Evolutionary conservation across 1,140 invertebrate genomes (phyloP).

Genomic region (Lamellibrachia luymesi): DNA sequence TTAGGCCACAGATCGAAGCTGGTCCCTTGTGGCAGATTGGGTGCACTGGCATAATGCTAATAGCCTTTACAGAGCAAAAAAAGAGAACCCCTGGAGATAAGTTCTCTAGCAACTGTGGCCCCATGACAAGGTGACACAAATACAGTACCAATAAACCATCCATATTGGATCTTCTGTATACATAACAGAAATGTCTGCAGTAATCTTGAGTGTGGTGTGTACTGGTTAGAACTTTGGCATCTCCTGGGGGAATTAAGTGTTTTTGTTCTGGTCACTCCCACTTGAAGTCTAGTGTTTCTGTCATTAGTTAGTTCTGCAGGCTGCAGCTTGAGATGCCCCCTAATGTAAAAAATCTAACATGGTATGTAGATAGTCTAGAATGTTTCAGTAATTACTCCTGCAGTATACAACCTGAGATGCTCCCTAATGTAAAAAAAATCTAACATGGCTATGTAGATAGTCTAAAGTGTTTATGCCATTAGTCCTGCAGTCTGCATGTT

Average conservation of each 20-base stretch:
- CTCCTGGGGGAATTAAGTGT: background rate
- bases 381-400: background rate
- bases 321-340: no score
- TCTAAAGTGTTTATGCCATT: background rate
- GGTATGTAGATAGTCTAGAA: background rate
- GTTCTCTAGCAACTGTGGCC: background rate
- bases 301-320: no score
- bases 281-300: no score
- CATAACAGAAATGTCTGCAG: background rate
- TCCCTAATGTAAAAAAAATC: background rate
- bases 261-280: background rate
- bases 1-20: background rate
- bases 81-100: background rate
- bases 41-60: background rate
- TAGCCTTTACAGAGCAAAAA: background rate
- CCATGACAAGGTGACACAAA: background rate
- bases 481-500: no score
- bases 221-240: background rate
- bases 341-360: background rate
- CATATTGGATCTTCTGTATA: background rate
- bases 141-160: background rate
- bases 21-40: background rate
- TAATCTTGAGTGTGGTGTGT: background rate
- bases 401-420: background rate
- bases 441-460: background rate